phyloP scores from a whole-genome alignment of 1,140 invertebrate species.

The Lordiphosa mommai region DNA sequence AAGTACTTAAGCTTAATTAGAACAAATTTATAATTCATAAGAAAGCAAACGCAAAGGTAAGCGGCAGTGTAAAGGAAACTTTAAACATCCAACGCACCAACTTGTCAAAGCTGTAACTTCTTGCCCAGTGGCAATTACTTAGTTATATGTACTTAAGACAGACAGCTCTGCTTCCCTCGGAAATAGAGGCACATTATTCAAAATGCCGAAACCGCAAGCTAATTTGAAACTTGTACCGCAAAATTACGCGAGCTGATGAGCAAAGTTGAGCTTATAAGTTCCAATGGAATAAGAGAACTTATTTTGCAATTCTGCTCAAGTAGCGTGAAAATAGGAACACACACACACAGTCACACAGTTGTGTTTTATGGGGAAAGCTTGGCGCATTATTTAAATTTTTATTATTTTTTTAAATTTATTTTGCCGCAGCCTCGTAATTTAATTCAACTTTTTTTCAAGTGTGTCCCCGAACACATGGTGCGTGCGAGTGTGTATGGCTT shows the following conservation, averaged over 20 bases:
- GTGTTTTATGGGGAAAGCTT: conserved; percentile 26
- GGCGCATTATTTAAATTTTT: conserved; percentile 54
- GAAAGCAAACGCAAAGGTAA: conserved; percentile 9
- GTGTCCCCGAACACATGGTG: conserved; percentile 12
- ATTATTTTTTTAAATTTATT: conserved; percentile 55
- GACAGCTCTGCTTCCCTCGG: neutral
- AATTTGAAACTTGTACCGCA: conserved; percentile 60
- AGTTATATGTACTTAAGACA: neutral
- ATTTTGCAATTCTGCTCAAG: conserved; percentile 33
- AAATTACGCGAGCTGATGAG: conserved; percentile 62
- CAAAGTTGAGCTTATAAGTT: conserved; percentile 41
- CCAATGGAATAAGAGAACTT: conserved; percentile 19
- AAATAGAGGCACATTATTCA: conserved; percentile 27
- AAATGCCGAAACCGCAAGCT: conserved; percentile 37
- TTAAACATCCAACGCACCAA: too few species aligned
- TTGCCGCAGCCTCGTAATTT: conserved; percentile 45
- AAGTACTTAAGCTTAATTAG: conserved; percentile 46
- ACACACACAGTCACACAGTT: neutral
- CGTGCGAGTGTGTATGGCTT: conserved; percentile 9
- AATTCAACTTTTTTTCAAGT: conserved; percentile 42
- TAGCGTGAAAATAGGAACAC: conserved; percentile 53
- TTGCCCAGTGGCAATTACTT: conserved; percentile 27
- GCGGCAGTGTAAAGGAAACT: too few species aligned
- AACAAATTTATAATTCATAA: conserved; percentile 45
- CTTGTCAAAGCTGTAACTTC: conserved; percentile 41